Base-by-base conservation (phyloP, 2,888 invertebrate species). In the Lamellibrachia columna region DNA sequence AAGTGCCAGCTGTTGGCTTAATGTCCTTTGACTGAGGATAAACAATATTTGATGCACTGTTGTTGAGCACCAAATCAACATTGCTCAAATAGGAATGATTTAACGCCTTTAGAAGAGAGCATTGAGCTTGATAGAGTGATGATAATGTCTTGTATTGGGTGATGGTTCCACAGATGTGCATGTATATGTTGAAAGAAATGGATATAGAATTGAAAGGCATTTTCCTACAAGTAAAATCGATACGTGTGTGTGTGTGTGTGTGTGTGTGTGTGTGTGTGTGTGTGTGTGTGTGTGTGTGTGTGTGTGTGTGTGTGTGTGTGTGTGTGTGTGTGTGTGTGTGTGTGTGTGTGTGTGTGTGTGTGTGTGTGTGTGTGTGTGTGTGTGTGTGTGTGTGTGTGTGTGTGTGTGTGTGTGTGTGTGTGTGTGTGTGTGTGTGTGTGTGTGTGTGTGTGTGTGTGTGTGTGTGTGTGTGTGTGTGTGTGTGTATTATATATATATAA, bases 51-150 rank as follows among this genome's bases (percentile, higher is more conserved):
- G n/a, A 75, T 75, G 75, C 75, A 22, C 75, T 75, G 75, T 75
- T 75, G 75, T 75, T 75, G n/a, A 22, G 75, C 75, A 75, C 75
- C 75, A 75, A 75, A 75, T 75, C 75, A 75, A 75, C 15, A 75
- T 75, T 75, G 75, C 75, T 75, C 75, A 75, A 75, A 75, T 75
- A 75, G 75, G 75, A 75, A 75, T 75, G 75, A 75, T 75, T 75
- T 55, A 55, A 22, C n/a, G 75, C 15, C 75, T 11, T 75, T 75
- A 75, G 15, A 75, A 75, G 75, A 75, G 75, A 75, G 75, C 75
- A 75, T 22, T 0, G 75, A 75, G 22, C 75, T 11, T 58, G 22
- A 75, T 75, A 22, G 40, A 40, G 40, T 75, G 2, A 75, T 22
- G 75, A 75, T 6, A 22, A n/a, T 75, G n/a, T 11, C 22, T 11